A percentile compares a stretch with the other conserved stretches of the same genome.
Conservation (phyloP, 2,113 vertebrate species). For the Tetrao urogallus region DNA sequence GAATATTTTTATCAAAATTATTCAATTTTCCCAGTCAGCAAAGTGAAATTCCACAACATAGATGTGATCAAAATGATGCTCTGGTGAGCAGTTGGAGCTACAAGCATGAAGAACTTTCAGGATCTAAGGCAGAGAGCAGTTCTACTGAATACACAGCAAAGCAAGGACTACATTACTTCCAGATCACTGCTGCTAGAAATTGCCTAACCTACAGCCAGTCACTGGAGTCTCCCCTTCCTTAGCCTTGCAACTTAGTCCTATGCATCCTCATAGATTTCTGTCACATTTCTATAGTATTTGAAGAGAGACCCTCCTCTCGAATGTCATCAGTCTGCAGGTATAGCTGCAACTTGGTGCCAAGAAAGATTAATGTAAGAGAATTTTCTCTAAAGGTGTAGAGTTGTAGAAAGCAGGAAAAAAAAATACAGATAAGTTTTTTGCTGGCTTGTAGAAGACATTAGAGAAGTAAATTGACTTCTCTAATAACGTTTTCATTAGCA, state of each 20-base stretch:
- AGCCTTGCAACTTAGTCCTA: neutral
- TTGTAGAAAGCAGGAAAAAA: neutral
- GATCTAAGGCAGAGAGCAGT: neutral
- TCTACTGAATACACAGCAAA: neutral
- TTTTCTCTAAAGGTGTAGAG: neutral
- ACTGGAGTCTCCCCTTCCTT: neutral
- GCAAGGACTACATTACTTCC: neutral
- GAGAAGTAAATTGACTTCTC: neutral
- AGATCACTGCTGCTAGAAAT: neutral
- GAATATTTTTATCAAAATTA: neutral
- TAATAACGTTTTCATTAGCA: conserved; percentile 56
- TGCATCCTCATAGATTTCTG: neutral
- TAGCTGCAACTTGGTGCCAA: neutral
- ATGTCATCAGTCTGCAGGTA: neutral
- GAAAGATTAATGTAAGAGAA: neutral
- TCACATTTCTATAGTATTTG: neutral
- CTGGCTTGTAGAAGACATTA: neutral
- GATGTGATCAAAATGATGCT: neutral
- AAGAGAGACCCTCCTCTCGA: neutral
- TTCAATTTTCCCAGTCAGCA: neutral
- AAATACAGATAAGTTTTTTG: neutral
- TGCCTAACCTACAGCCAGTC: neutral
- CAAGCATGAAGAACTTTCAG: neutral
- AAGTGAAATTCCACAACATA: neutral
- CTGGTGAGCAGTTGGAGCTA: neutral